A percentile compares a stretch with the other conserved stretches of the same genome.
Evolutionary conservation across 1,140 invertebrate species (phyloP).

Genomic region (Brachionus koreanus): DNA sequence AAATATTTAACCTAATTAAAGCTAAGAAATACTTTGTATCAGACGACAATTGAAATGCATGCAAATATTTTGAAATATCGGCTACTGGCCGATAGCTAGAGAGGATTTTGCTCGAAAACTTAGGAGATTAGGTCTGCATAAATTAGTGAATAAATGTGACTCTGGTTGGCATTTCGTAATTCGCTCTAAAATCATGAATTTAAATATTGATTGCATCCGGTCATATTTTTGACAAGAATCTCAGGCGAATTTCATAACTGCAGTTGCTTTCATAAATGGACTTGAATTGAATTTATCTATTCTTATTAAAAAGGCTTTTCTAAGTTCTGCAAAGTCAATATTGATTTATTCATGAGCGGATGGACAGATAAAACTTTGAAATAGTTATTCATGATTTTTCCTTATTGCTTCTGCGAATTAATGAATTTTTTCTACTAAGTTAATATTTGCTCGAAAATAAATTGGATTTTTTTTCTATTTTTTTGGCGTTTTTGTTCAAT

Average conservation of each 20-base stretch:
- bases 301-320: background rate
- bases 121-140: background rate
- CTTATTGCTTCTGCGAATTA: background rate
- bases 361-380: background rate
- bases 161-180: background rate
- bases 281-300: background rate
- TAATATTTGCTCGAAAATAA: background rate
- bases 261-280: too few relatives aligned
- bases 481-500: background rate
- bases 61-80: slow-evolving; percentile 3
- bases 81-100: background rate
- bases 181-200: background rate
- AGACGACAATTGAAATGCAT: slow-evolving; percentile 6
- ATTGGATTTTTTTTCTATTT: background rate
- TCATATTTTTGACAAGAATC: too few relatives aligned
- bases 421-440: background rate
- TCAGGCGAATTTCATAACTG: too few relatives aligned
- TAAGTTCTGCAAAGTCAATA: background rate
- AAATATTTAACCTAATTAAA: background rate
- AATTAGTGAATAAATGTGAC: background rate
- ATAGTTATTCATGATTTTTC: slow-evolving; percentile 2
- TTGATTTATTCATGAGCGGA: slow-evolving; percentile 1
- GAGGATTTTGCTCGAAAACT: background rate
- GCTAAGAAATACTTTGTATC: background rate
- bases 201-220: background rate